These are phyloP conservation scores for Pelvicachromis taeniatus DNA, from an alignment of 2,113 vertebrate species.

Conservation along the genomic window DNA sequence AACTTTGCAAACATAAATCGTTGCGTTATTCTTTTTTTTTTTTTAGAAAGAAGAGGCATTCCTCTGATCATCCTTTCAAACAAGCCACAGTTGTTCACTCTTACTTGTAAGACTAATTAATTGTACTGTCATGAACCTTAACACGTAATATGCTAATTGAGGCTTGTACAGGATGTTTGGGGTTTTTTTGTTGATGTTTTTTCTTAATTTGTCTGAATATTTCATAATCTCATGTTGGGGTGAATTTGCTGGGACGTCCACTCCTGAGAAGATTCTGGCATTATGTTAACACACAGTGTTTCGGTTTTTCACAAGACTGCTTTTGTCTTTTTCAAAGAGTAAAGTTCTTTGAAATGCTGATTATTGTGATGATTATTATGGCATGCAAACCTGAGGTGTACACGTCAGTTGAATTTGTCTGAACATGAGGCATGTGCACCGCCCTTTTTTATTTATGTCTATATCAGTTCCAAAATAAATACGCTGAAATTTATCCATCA, in stretches of 20 bases:
- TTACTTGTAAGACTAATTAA: neutral
- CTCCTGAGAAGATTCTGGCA: neutral
- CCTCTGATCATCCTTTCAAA: neutral
- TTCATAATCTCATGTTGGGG: neutral
- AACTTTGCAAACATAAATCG: neutral
- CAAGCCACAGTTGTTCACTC: neutral
- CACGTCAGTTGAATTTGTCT: neutral
- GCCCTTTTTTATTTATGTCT: neutral
- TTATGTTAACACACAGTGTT: neutral
- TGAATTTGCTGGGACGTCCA: neutral
- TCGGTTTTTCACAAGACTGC: neutral
- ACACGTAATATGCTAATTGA: neutral
- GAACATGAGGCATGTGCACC: neutral
- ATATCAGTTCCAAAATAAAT: neutral
- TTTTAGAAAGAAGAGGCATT: neutral
- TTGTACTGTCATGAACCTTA: neutral
- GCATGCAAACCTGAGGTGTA: neutral
- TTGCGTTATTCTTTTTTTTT: neutral
- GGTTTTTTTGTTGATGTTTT: fast-evolving
- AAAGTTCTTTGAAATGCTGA: neutral
- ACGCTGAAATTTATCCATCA: neutral
- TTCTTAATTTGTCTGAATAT: neutral
- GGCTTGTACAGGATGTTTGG: neutral
- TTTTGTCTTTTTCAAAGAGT: neutral
- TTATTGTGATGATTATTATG: neutral